Evolutionary conservation across 2,113 vertebrate genomes (phyloP).

Genomic region (Indicator maculatus): DNA sequence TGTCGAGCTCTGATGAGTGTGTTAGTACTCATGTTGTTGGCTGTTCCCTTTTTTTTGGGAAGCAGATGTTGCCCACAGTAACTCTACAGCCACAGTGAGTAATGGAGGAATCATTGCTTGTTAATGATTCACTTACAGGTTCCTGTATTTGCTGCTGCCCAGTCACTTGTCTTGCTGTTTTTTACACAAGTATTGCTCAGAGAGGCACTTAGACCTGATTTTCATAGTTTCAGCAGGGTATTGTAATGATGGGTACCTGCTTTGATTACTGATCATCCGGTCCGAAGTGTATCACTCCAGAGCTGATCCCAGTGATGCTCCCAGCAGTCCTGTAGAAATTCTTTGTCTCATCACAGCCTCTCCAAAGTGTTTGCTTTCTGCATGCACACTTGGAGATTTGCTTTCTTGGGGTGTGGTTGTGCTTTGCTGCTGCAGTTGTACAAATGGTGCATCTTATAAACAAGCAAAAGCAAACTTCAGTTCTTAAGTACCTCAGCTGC

Average conservation of each 20-base stretch:
- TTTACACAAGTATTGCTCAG: background rate
- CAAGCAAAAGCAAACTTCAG: background rate
- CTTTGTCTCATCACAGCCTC: background rate
- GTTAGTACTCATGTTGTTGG: background rate
- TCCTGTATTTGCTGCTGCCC: conserved; percentile 30
- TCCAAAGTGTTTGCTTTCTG: background rate
- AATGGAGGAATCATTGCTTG: conserved; percentile 52
- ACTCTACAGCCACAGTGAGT: conserved; percentile 14
- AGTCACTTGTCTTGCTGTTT: background rate
- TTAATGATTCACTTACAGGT: conserved; percentile 61
- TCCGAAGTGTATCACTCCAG: background rate
- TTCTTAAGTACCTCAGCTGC: background rate
- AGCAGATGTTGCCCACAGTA: background rate
- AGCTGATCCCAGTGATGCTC: background rate
- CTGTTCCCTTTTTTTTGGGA: conserved; percentile 47
- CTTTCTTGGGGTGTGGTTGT: background rate
- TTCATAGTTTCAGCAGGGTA: background rate
- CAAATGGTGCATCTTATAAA: background rate
- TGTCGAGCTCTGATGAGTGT: conserved; percentile 9
- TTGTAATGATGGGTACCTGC: background rate
- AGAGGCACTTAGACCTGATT: background rate
- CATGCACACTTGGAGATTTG: fast-evolving
- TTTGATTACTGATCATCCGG: background rate
- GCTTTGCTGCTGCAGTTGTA: background rate
- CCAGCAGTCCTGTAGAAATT: background rate